phyloP scores from a whole-genome alignment of 2,888 invertebrate species.

The Limnephilus rhombicus region DNA sequence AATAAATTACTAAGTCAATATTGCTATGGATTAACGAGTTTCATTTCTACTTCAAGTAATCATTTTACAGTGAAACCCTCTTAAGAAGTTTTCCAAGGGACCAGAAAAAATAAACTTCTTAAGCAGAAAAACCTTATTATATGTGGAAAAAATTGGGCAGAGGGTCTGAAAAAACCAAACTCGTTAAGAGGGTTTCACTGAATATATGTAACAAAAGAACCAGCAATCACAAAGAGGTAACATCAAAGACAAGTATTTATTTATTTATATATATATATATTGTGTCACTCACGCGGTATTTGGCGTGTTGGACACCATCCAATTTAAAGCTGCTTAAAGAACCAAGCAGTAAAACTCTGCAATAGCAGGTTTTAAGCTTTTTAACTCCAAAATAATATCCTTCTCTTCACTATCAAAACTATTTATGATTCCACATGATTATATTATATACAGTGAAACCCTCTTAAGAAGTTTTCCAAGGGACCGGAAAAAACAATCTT shows the following conservation, averaged over 20 bases:
- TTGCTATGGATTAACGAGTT: conserved; percentile 23
- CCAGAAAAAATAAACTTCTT: no score
- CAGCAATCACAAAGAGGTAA: neutral
- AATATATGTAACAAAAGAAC: neutral
- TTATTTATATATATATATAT: no score
- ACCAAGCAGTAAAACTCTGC: neutral
- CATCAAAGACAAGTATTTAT: neutral
- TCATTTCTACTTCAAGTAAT: neutral
- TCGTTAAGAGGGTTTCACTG: no score
- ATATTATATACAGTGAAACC: no score
- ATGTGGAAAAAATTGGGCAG: no score
- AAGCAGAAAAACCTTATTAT: no score
- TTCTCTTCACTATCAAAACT: no score
- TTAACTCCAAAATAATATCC: neutral
- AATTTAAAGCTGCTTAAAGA: neutral
- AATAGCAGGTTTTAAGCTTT: neutral
- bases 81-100: no score
- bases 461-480: no score
- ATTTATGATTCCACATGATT: neutral
- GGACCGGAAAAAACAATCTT: no score
- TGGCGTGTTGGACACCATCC: neutral
- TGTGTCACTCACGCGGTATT: neutral
- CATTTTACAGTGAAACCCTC: no score
- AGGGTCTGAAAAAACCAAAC: no score
- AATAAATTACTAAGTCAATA: neutral